Percentiles rank a stretch among this genome's conserved stretches.
Evolutionary conservation across 53 echinoderm and acorn worm species (phyloP).

Genomic region (Luidia sarsii): DNA sequence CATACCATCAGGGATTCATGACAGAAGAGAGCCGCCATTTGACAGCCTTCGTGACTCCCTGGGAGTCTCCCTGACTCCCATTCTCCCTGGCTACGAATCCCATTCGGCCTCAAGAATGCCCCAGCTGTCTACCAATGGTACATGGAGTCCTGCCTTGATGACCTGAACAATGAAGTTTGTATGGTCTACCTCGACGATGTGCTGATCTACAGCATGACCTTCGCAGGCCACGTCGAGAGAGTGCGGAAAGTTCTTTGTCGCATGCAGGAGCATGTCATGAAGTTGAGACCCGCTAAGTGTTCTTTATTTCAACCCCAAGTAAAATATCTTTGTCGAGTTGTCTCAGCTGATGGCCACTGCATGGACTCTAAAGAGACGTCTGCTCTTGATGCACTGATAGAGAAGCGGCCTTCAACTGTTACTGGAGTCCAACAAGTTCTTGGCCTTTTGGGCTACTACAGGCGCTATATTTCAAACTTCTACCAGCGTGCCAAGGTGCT

Average conservation of each 20-base stretch:
- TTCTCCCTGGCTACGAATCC: no score
- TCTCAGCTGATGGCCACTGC: neutral
- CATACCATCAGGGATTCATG: slow-evolving; percentile 59
- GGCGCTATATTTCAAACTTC: slow-evolving; percentile 44
- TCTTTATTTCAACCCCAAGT: slow-evolving; percentile 12
- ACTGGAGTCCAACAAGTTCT: no score
- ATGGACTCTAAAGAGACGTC: slow-evolving; percentile 34
- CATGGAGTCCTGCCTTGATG: slow-evolving; percentile 51
- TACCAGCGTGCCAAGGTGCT: slow-evolving; percentile 28
- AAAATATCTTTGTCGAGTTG: no score
- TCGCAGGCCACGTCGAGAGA: slow-evolving; percentile 44
- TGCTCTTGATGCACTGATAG: slow-evolving; percentile 43
- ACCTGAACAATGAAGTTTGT: slow-evolving; percentile 30
- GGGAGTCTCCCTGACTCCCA: slow-evolving; percentile 49
- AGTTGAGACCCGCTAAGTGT: slow-evolving; percentile 30
- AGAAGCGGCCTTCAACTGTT: no score
- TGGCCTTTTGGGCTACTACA: no score
- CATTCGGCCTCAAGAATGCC: slow-evolving; percentile 56
- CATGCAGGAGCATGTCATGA: slow-evolving; percentile 44
- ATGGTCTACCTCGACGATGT: slow-evolving; percentile 49
- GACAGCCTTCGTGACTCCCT: slow-evolving; percentile 61
- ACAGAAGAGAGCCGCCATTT: slow-evolving; percentile 29
- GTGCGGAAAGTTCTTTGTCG: slow-evolving; percentile 31
- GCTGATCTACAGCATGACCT: slow-evolving; percentile 27
- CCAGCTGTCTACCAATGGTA: no score